Base-by-base conservation (phyloP, 1,140 invertebrate species). In the Mycetomoellerius zeteki region DNA sequence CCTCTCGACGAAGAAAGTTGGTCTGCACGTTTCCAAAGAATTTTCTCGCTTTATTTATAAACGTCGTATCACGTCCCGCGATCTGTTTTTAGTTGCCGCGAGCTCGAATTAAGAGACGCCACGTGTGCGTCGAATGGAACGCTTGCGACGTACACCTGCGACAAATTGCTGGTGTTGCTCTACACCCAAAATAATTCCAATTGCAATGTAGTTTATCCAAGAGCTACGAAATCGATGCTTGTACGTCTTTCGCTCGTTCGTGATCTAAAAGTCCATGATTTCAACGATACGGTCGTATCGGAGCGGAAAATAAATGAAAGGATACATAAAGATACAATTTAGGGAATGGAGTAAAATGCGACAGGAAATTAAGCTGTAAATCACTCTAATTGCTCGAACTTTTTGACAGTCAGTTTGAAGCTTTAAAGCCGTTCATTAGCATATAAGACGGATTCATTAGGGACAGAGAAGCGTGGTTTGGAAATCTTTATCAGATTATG, bases 391-490 rank as follows among this genome's bases (percentile, higher is more conserved):
- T 64, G 24, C 24, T 10, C 6, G 7, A 65, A 64, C 24, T 33
- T 64, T 64, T 78, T 65, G 24, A 78, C 58, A 30, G 24, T 78
- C 24, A 27, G 33, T 47, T 30, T 52, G 37, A 52, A 30, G 58
- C 43, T 30, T 37, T 21, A 21, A 54, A 52, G 24, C 43, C 43
- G 27, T 37, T 78, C 43, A 78, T 78, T 78, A 78, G 52, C 76
- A 78, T 52, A 65, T 50, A 65, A 50, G 37, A 65, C 16, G 54
- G 27, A 52, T 78, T 78, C 76, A 65, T 78, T 78, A 78, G 58
- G 60, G 19, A 10, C 58, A 24, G 37, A 75, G 50, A 47, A 30
- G 24, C 75, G 19, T 21, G 16, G 21, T 47, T 65, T 19, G 37
- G 27, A n/a, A 65, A 65, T 47, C 60, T 65, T 78, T 65, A 77